Conservation (phyloP, 2,113 vertebrate species). For the Vimba vimba region DNA sequence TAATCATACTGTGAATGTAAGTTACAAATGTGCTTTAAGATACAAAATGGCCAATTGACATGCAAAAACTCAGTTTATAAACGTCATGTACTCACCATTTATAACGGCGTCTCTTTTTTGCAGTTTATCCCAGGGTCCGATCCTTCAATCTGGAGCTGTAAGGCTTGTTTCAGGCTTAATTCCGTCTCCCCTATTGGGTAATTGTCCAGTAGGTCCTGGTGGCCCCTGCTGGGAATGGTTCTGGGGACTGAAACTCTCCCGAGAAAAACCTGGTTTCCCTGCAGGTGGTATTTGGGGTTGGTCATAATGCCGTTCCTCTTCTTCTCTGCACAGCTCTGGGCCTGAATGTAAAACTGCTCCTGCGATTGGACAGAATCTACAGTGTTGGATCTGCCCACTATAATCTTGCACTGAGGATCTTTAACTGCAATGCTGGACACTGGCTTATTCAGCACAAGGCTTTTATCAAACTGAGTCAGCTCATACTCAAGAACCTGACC, state of each 20-base stretch:
- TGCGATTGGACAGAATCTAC: slow-evolving; percentile 82
- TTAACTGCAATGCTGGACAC: slow-evolving; percentile 76
- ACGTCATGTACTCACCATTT: slow-evolving; percentile 77
- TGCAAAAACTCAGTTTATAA: not conserved
- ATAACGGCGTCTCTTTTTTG: slow-evolving; percentile 98
- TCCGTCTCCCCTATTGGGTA: slow-evolving; percentile 92
- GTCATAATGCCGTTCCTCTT: slow-evolving; percentile 98
- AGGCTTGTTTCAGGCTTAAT: slow-evolving; percentile 96
- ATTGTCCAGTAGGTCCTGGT: slow-evolving; percentile 91
- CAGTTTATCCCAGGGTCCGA: slow-evolving; percentile 93
- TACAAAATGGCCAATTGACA: not conserved
- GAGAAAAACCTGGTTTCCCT: slow-evolving; percentile 94
- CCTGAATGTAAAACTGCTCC: slow-evolving; percentile 89
- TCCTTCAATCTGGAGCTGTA: slow-evolving; percentile 96
- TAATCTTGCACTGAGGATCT: slow-evolving; percentile 86
- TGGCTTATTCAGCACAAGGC: slow-evolving; percentile 83
- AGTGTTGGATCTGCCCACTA: slow-evolving; percentile 79
- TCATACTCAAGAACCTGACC: slow-evolving; percentile 94
- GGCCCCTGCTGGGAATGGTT: slow-evolving; percentile 84
- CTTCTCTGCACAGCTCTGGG: slow-evolving; percentile 90
- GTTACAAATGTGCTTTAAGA: not conserved
- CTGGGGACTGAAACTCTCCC: slow-evolving; percentile 91
- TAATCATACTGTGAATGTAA: slow-evolving; percentile 10
- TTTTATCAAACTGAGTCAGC: slow-evolving; percentile 96
- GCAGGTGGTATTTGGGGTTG: slow-evolving; percentile 96